Conservation (phyloP, 2,113 vertebrate genomes). For the Bufo bufo region DNA sequence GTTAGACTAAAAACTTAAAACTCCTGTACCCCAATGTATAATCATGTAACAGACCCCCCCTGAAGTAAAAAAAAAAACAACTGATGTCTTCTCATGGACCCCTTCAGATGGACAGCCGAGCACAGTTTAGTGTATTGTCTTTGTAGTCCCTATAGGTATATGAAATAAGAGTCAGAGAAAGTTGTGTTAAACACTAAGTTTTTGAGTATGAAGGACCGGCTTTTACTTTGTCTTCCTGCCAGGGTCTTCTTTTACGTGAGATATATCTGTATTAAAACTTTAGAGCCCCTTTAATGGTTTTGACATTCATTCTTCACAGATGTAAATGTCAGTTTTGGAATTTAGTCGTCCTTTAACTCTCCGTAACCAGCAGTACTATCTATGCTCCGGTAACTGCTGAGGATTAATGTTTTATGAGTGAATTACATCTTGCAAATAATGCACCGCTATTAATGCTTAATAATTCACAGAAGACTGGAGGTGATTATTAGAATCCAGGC, state of each 20-base stretch:
- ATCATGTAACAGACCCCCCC: too few species aligned
- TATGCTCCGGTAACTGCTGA: conserved; percentile 2
- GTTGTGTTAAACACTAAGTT: neutral
- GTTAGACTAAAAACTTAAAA: too few species aligned
- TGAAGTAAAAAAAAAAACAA: too few species aligned
- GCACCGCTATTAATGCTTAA: neutral
- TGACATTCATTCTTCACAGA: conserved; percentile 21
- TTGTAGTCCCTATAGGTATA: too few species aligned
- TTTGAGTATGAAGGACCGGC: neutral
- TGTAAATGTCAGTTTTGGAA: conserved; percentile 30
- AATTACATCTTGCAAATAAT: conserved; percentile 13
- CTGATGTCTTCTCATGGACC: too few species aligned
- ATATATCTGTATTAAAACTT: conserved; percentile 30
- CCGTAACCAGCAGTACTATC: neutral
- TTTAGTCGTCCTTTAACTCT: conserved; percentile 23
- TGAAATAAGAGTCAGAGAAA: neutral
- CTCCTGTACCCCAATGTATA: too few species aligned
- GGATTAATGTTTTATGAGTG: conserved; percentile 14
- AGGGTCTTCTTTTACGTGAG: neutral
- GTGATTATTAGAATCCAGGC: conserved; percentile 16
- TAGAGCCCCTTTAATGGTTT: conserved; percentile 24
- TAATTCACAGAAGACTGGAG: conserved; percentile 15
- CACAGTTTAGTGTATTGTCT: too few species aligned
- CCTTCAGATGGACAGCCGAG: too few species aligned
- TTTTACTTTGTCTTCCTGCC: neutral